Conservation (phyloP, 2,113 vertebrate species). For the Xerus inauris region DNA sequence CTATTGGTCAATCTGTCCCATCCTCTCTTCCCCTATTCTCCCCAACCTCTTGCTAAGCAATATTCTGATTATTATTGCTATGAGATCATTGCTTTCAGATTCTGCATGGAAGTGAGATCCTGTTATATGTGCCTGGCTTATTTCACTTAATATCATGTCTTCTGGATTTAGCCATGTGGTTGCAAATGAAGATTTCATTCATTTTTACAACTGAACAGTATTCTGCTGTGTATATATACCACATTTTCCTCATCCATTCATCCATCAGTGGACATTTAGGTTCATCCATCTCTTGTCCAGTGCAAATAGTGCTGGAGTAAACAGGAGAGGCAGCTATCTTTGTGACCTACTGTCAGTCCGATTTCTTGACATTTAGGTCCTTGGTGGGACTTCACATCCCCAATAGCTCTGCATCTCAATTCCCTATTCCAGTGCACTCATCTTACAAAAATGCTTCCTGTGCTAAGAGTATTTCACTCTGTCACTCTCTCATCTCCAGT, state of each 20-base stretch:
- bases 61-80: neutral
- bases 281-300: neutral
- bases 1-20: neutral
- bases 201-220: neutral
- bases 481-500: neutral
- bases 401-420: neutral
- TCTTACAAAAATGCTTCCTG: neutral
- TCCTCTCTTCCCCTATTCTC: neutral
- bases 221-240: neutral
- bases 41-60: neutral
- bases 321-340: too few species aligned
- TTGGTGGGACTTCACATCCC: too few species aligned
- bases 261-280: fast-evolving
- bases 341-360: neutral
- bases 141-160: neutral
- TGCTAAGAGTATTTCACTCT: neutral
- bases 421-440: neutral
- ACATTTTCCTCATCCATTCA: neutral
- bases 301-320: too few species aligned
- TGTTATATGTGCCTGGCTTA: neutral
- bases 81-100: neutral
- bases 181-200: neutral
- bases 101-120: neutral
- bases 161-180: neutral
- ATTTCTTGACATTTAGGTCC: neutral